Evolutionary conservation across 2,888 invertebrate genomes (phyloP).

Genomic region (Frankliniella intonsa): DNA sequence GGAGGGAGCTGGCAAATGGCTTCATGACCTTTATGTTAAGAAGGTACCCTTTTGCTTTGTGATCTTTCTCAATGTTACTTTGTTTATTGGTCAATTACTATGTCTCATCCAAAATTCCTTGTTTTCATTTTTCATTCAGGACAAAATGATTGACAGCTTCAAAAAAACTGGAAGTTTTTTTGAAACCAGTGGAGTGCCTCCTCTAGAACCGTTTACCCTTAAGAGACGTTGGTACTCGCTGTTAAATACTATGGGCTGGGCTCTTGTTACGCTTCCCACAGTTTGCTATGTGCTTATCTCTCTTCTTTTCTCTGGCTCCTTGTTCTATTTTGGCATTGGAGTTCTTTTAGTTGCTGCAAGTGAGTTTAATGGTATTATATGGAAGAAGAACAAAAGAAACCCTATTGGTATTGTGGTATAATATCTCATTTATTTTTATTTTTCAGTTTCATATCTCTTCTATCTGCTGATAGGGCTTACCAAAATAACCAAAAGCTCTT

Average conservation of each 20-base stretch:
- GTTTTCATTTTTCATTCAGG: constrained; percentile 49
- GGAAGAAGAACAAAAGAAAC: constrained; percentile 11
- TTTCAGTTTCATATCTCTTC: constrained; percentile 72
- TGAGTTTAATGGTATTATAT: constrained; percentile 54
- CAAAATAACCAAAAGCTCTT: constrained; percentile 77
- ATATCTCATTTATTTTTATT: constrained; percentile 40
- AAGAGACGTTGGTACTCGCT: constrained; percentile 62
- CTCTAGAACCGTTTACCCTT: constrained; percentile 56
- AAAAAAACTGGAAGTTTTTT: constrained; percentile 74
- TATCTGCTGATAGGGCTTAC: constrained; percentile 78
- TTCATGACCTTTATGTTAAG: constrained; percentile 73
- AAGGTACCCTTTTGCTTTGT: constrained; percentile 57
- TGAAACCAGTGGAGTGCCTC: constrained; percentile 64
- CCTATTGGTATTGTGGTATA: constrained; percentile 27
- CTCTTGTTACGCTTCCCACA: constrained; percentile 60
- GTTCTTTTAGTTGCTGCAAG: constrained; percentile 66
- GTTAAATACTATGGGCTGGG: constrained; percentile 69
- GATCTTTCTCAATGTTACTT: too few relatives aligned
- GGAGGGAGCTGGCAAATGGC: constrained; percentile 70
- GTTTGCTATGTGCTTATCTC: constrained; percentile 65
- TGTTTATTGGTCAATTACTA: too few relatives aligned
- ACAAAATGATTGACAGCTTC: constrained; percentile 69
- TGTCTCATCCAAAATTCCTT: constrained; percentile 30
- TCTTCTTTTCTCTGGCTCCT: constrained; percentile 66
- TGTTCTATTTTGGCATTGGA: constrained; percentile 64